These are phyloP conservation scores for Scatophagus argus DNA, from an alignment of 2,113 vertebrate species.

Conservation along the genomic window DNA sequence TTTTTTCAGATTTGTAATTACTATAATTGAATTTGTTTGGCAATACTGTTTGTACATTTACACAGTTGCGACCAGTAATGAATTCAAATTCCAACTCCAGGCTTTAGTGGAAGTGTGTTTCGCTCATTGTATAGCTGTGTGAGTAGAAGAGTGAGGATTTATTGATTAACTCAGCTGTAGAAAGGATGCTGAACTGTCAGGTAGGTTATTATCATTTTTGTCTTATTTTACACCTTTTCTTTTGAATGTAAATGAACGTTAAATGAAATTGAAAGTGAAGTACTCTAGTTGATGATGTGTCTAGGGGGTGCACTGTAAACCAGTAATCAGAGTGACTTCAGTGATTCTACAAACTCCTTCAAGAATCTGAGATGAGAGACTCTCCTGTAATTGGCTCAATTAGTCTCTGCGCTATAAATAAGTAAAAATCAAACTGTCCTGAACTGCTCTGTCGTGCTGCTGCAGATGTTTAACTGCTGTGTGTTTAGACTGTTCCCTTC, in stretches of 20 bases:
- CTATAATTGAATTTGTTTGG: background rate
- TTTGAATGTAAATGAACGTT: background rate
- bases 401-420: conserved; percentile 51
- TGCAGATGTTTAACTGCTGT: conserved; percentile 2
- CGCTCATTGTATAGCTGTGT: background rate
- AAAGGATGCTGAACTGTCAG: background rate
- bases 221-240: background rate
- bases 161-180: background rate
- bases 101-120: background rate
- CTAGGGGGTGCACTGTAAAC: conserved; percentile 16
- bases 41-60: background rate
- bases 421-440: conserved; percentile 8
- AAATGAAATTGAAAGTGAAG: background rate
- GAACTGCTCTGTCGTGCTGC: background rate
- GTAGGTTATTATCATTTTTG: background rate
- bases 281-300: background rate
- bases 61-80: background rate
- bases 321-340: conserved; percentile 3
- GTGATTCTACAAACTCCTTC: conserved; percentile 25
- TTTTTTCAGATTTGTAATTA: conserved; percentile 7
- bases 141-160: background rate
- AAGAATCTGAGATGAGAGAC: conserved; percentile 40
- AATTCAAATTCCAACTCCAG: background rate
- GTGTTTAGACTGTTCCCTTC: background rate
- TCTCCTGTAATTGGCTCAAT: conserved; percentile 50